Conservation (phyloP, 2,797 vertebrate genomes). For the Characodon lateralis region DNA sequence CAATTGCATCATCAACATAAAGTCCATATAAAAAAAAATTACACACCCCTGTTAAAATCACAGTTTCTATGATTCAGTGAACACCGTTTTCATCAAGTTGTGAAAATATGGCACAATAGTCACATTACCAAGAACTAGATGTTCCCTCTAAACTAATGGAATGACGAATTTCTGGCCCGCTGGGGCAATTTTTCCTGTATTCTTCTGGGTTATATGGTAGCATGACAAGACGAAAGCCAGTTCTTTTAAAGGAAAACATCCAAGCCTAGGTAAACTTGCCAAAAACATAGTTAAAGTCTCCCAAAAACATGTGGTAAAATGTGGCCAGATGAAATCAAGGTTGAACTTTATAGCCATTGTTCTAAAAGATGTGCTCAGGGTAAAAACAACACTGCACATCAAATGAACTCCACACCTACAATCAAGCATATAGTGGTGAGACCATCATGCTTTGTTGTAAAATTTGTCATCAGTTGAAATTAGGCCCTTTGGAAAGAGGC, state of each 20-base stretch:
- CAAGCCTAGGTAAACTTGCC: no score
- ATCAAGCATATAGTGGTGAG: no score
- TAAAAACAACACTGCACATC: background rate
- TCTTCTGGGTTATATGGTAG: background rate
- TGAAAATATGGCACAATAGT: slow-evolving; percentile 1
- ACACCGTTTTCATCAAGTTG: background rate
- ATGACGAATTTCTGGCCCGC: background rate
- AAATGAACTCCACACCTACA: background rate
- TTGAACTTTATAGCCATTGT: background rate
- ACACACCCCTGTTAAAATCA: no score
- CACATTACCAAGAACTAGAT: background rate
- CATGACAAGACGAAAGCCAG: background rate
- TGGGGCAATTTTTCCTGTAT: background rate
- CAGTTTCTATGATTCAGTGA: background rate
- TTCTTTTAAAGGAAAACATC: background rate
- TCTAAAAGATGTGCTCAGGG: background rate
- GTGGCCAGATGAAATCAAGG: background rate
- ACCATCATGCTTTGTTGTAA: background rate
- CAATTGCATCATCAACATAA: slow-evolving; percentile 42
- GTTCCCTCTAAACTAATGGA: background rate
- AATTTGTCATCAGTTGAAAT: background rate
- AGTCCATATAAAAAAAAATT: no score
- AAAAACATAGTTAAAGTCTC: background rate
- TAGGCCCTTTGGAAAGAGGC: background rate
- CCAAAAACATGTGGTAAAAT: background rate